phyloP scores from a whole-genome alignment of 2,888 invertebrate species.

The Mechanitis messenoides region DNA sequence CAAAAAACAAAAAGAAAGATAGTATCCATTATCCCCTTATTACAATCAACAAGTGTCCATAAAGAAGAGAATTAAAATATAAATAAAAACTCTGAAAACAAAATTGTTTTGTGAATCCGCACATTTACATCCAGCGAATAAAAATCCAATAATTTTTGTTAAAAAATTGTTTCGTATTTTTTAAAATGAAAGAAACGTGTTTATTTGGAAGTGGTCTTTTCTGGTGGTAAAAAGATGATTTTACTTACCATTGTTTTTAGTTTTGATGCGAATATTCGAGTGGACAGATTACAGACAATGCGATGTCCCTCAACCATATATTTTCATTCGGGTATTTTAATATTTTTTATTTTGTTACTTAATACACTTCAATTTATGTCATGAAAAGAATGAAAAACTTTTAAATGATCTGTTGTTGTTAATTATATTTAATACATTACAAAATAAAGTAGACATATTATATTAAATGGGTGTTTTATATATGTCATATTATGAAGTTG shows the following conservation, averaged over 20 bases:
- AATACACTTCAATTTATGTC: background rate
- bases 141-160: conserved; percentile 23
- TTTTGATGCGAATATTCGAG: conserved; percentile 28
- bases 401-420: background rate
- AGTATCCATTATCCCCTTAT: background rate
- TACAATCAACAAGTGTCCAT: conserved; percentile 4
- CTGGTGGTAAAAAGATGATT: conserved; percentile 24
- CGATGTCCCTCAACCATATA: conserved; percentile 8
- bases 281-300: conserved; percentile 26
- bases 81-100: background rate
- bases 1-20: too few relatives aligned
- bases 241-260: conserved; percentile 27
- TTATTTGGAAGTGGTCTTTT: conserved; percentile 26
- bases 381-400: background rate
- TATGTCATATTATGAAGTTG: too few relatives aligned
- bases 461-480: too few relatives aligned
- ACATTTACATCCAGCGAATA: conserved; percentile 7
- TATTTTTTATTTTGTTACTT: conserved; percentile 5
- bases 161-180: conserved; percentile 23
- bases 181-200: conserved; percentile 25
- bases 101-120: background rate
- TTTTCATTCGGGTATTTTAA: conserved; percentile 2
- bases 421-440: background rate
- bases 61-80: background rate
- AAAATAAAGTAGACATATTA: too few relatives aligned